Conservation (phyloP, 2,888 invertebrate species). For the Eretmocerus hayati region DNA sequence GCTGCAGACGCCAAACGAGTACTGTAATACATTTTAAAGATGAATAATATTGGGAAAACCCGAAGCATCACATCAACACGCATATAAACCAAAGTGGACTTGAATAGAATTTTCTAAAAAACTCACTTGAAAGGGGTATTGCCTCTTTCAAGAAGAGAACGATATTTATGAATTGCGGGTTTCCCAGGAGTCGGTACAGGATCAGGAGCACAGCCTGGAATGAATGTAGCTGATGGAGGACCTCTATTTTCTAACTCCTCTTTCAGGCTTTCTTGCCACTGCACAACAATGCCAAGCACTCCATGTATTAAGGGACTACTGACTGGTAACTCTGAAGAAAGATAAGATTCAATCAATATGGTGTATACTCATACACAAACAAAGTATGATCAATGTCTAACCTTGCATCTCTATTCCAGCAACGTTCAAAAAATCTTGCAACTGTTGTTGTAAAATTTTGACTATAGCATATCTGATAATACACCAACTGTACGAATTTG, state of each 20-base stretch:
- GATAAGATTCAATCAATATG: background rate
- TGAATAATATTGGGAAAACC: background rate
- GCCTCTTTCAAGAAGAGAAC: slow-evolving; percentile 81
- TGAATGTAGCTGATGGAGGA: slow-evolving; percentile 77
- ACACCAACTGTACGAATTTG: slow-evolving; percentile 93
- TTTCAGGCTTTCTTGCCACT: slow-evolving; percentile 80
- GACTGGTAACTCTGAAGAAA: slow-evolving; percentile 76
- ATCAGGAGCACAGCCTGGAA: slow-evolving; percentile 85
- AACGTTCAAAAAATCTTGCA: slow-evolving; percentile 80
- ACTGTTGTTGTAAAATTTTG: slow-evolving; percentile 72
- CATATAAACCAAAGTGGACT: no score
- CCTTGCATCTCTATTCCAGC: slow-evolving; percentile 88
- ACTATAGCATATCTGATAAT: slow-evolving; percentile 86
- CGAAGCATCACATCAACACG: no score
- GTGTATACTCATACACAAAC: no score
- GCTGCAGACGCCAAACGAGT: slow-evolving; percentile 63
- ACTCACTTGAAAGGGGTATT: slow-evolving; percentile 87
- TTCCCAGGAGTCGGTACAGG: slow-evolving; percentile 51
- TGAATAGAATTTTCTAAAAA: slow-evolving; percentile 1
- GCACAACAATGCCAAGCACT: slow-evolving; percentile 73
- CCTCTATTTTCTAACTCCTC: slow-evolving; percentile 69
- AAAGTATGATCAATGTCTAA: slow-evolving; percentile 41
- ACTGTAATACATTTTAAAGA: slow-evolving; percentile 38
- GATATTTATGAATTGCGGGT: slow-evolving; percentile 89
- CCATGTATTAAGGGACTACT: slow-evolving; percentile 90